phyloP scores from a whole-genome alignment of 2,888 invertebrate genomes.

The Calliphora vomitoria region DNA sequence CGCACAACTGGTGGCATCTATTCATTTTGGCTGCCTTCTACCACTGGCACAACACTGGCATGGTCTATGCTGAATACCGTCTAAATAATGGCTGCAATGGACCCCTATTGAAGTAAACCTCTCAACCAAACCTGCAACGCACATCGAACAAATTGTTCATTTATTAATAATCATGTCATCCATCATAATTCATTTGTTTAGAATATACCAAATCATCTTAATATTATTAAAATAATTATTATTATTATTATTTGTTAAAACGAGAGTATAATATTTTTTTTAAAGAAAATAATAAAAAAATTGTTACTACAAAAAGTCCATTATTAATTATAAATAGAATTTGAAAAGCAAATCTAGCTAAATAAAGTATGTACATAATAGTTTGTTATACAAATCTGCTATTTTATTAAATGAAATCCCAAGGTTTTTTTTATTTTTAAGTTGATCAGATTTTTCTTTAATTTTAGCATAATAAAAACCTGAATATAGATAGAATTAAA shows the following conservation, averaged over 20 bases:
- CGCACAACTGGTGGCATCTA: conserved; percentile 99
- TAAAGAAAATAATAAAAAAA: not conserved
- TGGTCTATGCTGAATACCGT: conserved; percentile 82
- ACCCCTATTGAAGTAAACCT: conserved; percentile 75
- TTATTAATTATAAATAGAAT: too few species aligned
- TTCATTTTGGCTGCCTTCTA: conserved; percentile 94
- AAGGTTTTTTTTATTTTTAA: not conserved
- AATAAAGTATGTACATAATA: too few species aligned
- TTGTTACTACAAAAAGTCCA: not conserved
- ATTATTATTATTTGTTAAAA: conserved; percentile 1
- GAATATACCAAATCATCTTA: conserved; percentile 46
- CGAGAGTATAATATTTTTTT: not conserved
- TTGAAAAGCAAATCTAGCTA: too few species aligned
- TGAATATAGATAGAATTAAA: not conserved
- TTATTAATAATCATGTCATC: not conserved
- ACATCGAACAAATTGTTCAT: conserved; percentile 6
- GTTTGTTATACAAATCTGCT: not conserved
- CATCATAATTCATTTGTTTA: not conserved
- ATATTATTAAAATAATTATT: conserved; percentile 19
- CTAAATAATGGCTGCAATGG: conserved; percentile 80
- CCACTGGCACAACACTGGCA: conserved; percentile 93
- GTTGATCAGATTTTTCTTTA: not conserved
- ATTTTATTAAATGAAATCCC: not conserved
- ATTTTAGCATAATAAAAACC: not conserved
- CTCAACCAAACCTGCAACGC: not conserved